phyloP scores from a whole-genome alignment of 2,797 vertebrate species.

The Masticophis lateralis region DNA sequence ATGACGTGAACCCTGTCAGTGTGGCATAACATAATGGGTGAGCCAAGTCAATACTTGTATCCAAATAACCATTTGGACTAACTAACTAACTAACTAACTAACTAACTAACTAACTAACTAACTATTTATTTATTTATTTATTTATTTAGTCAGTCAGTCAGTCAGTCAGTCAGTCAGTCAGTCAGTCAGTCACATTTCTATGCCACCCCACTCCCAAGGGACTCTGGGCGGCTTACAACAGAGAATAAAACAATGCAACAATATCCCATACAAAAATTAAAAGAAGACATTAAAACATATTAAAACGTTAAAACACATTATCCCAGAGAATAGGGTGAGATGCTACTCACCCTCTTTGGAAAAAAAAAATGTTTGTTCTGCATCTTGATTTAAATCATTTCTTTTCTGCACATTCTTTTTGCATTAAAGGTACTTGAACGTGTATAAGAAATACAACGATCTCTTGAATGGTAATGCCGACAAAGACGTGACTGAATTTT shows the following conservation, averaged over 20 bases:
- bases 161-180: too few relatives aligned
- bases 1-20: neutral
- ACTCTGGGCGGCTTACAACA: too few relatives aligned
- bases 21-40: neutral
- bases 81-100: too few relatives aligned
- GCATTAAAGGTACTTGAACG: slow-evolving; percentile 82
- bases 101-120: too few relatives aligned
- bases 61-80: neutral
- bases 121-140: too few relatives aligned
- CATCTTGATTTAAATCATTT: neutral
- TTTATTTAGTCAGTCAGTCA: too few relatives aligned
- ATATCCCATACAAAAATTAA: too few relatives aligned
- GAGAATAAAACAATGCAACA: too few relatives aligned
- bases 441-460: slow-evolving; percentile 80
- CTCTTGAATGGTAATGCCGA: slow-evolving; percentile 79
- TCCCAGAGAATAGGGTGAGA: neutral
- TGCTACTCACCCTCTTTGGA: neutral
- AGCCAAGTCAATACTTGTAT: neutral
- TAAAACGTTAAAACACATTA: neutral
- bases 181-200: too few relatives aligned
- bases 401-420: slow-evolving; percentile 15
- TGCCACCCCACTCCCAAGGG: too few relatives aligned
- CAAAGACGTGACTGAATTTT: slow-evolving; percentile 76
- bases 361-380: neutral
- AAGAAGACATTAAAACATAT: too few relatives aligned